A percentile compares a stretch with the other conserved stretches of the same genome.
Conservation (phyloP, 64 coral and sea anemone species). For the Montipora foliosa region DNA sequence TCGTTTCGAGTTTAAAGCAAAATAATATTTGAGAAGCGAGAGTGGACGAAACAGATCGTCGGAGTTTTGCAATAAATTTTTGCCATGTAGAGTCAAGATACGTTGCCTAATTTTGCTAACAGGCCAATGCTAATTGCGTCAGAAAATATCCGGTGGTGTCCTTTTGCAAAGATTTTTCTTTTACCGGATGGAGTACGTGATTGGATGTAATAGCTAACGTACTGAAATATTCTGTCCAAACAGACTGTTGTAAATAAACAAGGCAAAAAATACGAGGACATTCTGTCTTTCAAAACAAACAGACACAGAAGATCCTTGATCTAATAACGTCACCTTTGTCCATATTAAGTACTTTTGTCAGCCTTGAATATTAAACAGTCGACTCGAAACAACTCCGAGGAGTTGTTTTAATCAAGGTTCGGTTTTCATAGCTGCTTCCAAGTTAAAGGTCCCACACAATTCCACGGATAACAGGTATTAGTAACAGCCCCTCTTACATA, state of each 20-base stretch:
- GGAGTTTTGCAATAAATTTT: background rate
- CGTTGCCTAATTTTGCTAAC: slow-evolving; percentile 13
- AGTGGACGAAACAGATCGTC: background rate
- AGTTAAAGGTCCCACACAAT: background rate
- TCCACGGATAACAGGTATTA: background rate
- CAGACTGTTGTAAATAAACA: slow-evolving; percentile 45
- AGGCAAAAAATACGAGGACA: slow-evolving; percentile 50
- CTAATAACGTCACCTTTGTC: slow-evolving; percentile 76
- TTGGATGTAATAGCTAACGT: background rate
- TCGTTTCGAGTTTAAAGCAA: background rate
- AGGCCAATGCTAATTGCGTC: slow-evolving; percentile 36
- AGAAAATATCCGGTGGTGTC: slow-evolving; percentile 32
- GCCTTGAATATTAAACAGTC: slow-evolving; percentile 40
- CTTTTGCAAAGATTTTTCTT: slow-evolving; percentile 19
- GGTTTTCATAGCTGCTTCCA: background rate
- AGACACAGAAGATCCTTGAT: slow-evolving; percentile 30
- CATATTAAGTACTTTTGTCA: slow-evolving; percentile 59
- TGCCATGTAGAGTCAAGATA: background rate
- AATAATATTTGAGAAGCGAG: background rate
- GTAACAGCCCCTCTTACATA: background rate
- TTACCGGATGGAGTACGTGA: background rate
- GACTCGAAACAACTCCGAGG: background rate
- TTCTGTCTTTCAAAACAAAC: slow-evolving; percentile 83
- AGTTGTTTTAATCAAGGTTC: background rate
- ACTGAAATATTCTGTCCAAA: slow-evolving; percentile 37